Percentiles rank a stretch among this genome's conserved stretches.
These are phyloP conservation scores for Tauraco hartlaubi DNA, from an alignment of 2,797 vertebrate species.

Conservation along the genomic window DNA sequence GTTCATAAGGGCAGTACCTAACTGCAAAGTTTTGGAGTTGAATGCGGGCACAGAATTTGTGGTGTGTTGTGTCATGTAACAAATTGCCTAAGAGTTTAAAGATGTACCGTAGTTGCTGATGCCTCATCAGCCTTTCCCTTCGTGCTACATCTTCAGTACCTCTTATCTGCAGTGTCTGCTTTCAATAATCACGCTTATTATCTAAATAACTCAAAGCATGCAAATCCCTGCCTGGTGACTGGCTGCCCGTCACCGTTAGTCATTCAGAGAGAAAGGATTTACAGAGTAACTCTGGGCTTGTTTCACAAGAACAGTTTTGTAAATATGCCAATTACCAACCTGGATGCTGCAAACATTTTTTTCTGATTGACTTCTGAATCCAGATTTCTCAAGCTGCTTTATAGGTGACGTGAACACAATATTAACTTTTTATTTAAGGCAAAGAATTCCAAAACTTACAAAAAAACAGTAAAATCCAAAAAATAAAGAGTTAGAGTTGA, in stretches of 20 bases:
- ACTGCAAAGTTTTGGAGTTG: background rate
- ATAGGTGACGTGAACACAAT: background rate
- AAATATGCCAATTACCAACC: conserved; percentile 26
- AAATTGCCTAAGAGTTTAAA: background rate
- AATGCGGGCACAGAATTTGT: background rate
- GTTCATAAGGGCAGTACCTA: fast-evolving
- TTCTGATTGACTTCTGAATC: conserved; percentile 25
- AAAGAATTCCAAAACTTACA: background rate
- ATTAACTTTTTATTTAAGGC: background rate
- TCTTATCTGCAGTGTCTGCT: background rate
- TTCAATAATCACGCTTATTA: background rate
- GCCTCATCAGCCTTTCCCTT: background rate
- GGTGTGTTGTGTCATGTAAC: background rate
- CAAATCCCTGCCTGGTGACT: background rate
- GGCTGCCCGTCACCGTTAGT: background rate
- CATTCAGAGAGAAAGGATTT: background rate
- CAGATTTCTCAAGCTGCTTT: background rate
- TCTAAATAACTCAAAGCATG: background rate
- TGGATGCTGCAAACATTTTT: background rate
- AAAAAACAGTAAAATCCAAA: background rate
- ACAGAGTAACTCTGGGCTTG: background rate
- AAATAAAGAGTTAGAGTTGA: too few species aligned
- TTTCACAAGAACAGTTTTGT: background rate
- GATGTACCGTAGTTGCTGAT: background rate
- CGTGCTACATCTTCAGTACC: background rate